Evolutionary conservation across 2,888 invertebrate genomes (phyloP), one percentile per base, ranked within the genome.

Genomic region (Empis livida): DNA sequence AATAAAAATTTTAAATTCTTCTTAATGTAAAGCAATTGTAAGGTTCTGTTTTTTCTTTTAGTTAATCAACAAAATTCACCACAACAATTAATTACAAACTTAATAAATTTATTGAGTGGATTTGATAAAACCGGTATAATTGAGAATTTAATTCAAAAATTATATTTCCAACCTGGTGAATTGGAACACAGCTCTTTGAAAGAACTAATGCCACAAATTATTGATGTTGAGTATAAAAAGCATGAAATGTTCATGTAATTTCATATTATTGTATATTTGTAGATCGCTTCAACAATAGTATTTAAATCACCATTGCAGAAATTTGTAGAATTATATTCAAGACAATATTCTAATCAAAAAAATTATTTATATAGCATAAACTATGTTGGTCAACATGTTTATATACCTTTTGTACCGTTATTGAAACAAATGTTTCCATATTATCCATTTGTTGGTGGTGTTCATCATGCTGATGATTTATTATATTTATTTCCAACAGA

Each of bases 391-490:
- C 52, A 61, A 17, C 50, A 64, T 44, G 64, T 67, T 1, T 51
- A 64, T 44, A 65, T 67, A 1, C 59, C 68, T 13, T 70, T 71
- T 56, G 67, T 72, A 70, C 56, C 71, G 67, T 35, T 61, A 64
- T 8, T 63, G 64, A 42, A 64, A 64, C 35, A 53, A 58, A 0
- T 65, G 5, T 35, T 35, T 35, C 35, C 35, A n/a, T 35, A 68
- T 32, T 71, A 71, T 58, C 72, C 72, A 0, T 73, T 73, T 48
- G 61, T 68, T 49, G 72, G 71, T 6, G 73, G 77, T 3, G 72
- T 73, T 2, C 74, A 76, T 52, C 78, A 79, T 57, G 76, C 77
- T 1, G 73, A 79, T 54, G 78, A 79, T 50, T 67, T 77, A 23
- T 70, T 77, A n/a, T 75, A 78, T 55, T 54, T 78, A n/a, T 79